Evolutionary conservation across 30 jellyfish, hydroid and myxozoan species (phyloP), one percentile per base, ranked within the genome.

Genomic region (Turritopsis dohrnii): DNA sequence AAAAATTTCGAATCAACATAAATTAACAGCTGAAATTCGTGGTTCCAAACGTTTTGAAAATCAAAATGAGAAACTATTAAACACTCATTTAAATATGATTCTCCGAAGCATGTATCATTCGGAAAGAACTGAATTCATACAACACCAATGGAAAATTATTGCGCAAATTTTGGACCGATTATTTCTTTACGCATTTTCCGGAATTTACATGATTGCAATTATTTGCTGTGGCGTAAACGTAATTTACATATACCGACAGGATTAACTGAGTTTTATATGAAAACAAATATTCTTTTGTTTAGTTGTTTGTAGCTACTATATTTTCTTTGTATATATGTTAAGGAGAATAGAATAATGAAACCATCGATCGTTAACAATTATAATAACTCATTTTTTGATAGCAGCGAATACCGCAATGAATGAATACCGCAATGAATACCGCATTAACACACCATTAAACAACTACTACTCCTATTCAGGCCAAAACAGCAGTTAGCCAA

Each of bases 131-230:
- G 73, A 65, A 65, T 82, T 79, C 87, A 28, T 71, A 52, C 85
- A 82, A 72, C 28, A 52, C 18, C 74, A 82, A 82, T 82, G 89
- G 89, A 24, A 71, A 28, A 66, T 82, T 27, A 71, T 82, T 8
- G 76, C 89, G 0, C 71, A 17, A 29, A 31, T 52, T 4, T 52
- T 82, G 60, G 89, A 82, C 69, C 27, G 53, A 82, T 27, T 71
- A 7, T 82, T 82, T 82, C 28, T 82, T 22, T 65, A 66, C 28
- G 25, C 13, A 21, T 82, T 82, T 53, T 4, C 53, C 0, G 31
- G 54, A 1, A 53, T 66, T 21, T 53, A 41, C 53, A 21, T 21
- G 54, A 80, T 65, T 13, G 28, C 25, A 26, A 69, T 52, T 19
- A 41, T 80, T 41, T 65, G 80, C 0, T 80, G 87, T 27, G 18